A percentile compares a stretch with the other conserved stretches of the same genome.
Conservation (phyloP, 2,888 invertebrate species). For the Graphium colonna region DNA sequence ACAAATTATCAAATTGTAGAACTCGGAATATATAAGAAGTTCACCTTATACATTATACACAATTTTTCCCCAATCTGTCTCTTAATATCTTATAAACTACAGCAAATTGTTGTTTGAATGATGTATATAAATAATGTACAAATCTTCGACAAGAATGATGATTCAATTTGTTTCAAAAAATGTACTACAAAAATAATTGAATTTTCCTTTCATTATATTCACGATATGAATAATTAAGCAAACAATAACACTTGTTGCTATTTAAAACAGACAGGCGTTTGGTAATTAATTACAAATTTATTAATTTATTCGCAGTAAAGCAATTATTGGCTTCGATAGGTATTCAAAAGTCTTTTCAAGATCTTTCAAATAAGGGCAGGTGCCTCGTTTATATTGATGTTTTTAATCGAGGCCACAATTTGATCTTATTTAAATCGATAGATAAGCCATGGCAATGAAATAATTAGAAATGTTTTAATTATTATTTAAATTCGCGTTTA, state of each 20-base stretch:
- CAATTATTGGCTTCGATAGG: background rate
- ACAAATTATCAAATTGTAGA: too few relatives aligned
- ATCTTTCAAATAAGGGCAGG: conserved; percentile 5
- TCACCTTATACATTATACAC: too few relatives aligned
- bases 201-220: background rate
- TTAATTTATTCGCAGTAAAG: too few relatives aligned
- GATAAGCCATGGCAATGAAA: background rate
- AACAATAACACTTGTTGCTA: conserved; percentile 8
- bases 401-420: background rate
- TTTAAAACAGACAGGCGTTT: conserved; percentile 10
- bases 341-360: background rate
- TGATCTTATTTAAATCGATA: conserved; percentile 4
- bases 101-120: too few relatives aligned
- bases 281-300: conserved; percentile 7
- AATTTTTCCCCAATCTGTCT: too few relatives aligned
- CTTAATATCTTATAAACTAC: too few relatives aligned
- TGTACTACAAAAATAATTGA: too few relatives aligned
- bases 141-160: too few relatives aligned
- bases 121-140: too few relatives aligned
- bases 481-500: too few relatives aligned
- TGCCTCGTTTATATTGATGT: background rate
- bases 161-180: too few relatives aligned
- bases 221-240: background rate
- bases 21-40: too few relatives aligned
- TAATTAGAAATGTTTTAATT: background rate